Conservation (phyloP, 2,888 invertebrate genomes). For the Tipula confusa region DNA sequence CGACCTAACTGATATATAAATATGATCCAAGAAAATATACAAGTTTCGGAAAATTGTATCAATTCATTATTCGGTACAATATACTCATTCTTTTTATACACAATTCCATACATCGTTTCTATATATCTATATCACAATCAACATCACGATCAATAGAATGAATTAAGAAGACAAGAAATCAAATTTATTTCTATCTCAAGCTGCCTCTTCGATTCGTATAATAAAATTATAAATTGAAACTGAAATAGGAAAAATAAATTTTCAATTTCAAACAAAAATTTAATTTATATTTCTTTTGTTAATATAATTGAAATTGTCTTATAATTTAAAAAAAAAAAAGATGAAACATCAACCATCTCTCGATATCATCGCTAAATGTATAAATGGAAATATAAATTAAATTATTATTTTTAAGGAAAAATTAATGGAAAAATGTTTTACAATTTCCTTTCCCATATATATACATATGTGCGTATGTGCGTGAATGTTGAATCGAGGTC, state of each 20-base stretch:
- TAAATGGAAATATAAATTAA: slow-evolving; percentile 3
- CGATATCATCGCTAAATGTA: slow-evolving; percentile 25
- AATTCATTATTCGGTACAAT: too few species aligned
- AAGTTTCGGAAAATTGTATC: too few species aligned
- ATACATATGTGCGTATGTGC: background rate
- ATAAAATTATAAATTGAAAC: background rate
- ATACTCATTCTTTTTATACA: too few species aligned
- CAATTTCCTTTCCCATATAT: background rate
- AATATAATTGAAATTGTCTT: slow-evolving; percentile 6
- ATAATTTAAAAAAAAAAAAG: background rate
- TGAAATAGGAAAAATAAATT: slow-evolving; percentile 25
- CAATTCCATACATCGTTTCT: background rate
- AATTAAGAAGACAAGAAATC: slow-evolving; percentile 25
- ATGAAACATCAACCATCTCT: slow-evolving; percentile 7
- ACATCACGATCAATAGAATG: background rate
- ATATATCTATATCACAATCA: background rate
- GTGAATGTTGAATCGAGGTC: background rate
- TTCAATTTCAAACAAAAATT: slow-evolving; percentile 25
- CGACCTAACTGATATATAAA: too few species aligned
- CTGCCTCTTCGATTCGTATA: background rate
- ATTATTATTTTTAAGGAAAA: background rate
- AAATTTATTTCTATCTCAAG: slow-evolving; percentile 6
- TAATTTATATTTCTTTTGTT: slow-evolving; percentile 25
- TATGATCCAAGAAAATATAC: too few species aligned
- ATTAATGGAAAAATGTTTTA: background rate